Conservation (phyloP, 2,113 vertebrate genomes). For the Andinoacara biseriatus region DNA sequence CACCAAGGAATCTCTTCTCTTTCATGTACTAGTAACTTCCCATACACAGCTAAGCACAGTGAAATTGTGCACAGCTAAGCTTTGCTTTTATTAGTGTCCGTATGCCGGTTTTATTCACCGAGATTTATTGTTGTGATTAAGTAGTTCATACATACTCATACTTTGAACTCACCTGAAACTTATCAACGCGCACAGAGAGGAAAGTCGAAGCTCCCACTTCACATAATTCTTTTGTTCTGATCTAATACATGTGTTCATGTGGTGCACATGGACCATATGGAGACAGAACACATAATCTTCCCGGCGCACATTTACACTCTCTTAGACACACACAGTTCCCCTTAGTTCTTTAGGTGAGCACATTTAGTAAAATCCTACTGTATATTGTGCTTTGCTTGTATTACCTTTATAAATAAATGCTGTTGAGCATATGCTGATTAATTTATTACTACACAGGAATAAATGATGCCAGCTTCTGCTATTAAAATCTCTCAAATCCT, state of each 20-base stretch:
- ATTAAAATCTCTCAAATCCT: neutral
- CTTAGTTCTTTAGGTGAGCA: neutral
- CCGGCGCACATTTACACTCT: neutral
- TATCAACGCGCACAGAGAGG: no score
- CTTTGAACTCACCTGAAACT: no score
- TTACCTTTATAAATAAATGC: neutral
- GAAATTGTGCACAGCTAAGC: neutral
- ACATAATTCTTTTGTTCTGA: neutral
- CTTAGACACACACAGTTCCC: neutral
- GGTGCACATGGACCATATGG: neutral
- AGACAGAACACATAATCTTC: neutral
- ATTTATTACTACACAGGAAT: neutral
- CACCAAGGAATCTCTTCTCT: neutral
- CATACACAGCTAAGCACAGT: neutral
- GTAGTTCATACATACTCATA: no score
- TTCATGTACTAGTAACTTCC: neutral
- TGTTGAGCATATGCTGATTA: neutral
- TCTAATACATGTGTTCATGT: neutral
- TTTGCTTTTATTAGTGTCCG: constrained; percentile 1
- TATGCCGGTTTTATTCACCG: neutral
- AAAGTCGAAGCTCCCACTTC: neutral
- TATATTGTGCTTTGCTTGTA: neutral
- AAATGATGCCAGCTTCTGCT: neutral
- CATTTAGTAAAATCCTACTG: neutral
- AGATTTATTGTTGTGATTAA: neutral